Evolutionary conservation across 1,140 invertebrate species (phyloP).

Genomic region (Contarinia nasturtii): DNA sequence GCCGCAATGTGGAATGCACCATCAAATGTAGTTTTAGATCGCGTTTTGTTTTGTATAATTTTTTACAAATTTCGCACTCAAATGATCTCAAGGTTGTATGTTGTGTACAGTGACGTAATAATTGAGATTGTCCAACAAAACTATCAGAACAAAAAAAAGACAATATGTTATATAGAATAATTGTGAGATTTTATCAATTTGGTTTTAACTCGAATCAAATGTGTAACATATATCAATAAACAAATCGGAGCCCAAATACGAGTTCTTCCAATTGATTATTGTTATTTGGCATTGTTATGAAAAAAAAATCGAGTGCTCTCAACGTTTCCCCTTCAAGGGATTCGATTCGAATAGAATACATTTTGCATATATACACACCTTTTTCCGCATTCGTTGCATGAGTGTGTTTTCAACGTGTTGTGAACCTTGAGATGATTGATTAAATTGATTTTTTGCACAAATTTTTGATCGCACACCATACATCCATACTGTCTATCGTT

Average conservation of each 20-base stretch:
- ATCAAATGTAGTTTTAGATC: constrained; percentile 28
- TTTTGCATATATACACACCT: too few species aligned
- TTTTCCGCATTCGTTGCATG: constrained; percentile 37
- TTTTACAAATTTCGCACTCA: constrained; percentile 26
- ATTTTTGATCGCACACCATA: constrained; percentile 29
- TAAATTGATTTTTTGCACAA: constrained; percentile 30
- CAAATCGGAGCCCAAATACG: too few species aligned
- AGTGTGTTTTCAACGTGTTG: constrained; percentile 35
- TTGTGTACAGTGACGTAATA: constrained; percentile 27
- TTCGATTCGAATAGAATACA: too few species aligned
- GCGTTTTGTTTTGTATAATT: constrained; percentile 30
- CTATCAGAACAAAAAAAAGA: constrained; percentile 9
- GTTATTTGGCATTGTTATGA: too few species aligned
- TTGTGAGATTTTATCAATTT: not conserved
- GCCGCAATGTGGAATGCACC: constrained; percentile 25
- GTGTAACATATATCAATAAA: too few species aligned
- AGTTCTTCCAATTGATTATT: too few species aligned
- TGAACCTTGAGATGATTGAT: constrained; percentile 31
- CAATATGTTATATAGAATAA: not conserved
- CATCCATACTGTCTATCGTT: constrained; percentile 26
- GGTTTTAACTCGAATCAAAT: too few species aligned
- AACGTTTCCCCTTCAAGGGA: too few species aligned
- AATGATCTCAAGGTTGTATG: constrained; percentile 27
- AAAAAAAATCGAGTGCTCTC: too few species aligned
- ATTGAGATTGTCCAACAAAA: constrained; percentile 28